Conservation (phyloP, 2,797 vertebrate genomes). For the Clarias fuscus region DNA sequence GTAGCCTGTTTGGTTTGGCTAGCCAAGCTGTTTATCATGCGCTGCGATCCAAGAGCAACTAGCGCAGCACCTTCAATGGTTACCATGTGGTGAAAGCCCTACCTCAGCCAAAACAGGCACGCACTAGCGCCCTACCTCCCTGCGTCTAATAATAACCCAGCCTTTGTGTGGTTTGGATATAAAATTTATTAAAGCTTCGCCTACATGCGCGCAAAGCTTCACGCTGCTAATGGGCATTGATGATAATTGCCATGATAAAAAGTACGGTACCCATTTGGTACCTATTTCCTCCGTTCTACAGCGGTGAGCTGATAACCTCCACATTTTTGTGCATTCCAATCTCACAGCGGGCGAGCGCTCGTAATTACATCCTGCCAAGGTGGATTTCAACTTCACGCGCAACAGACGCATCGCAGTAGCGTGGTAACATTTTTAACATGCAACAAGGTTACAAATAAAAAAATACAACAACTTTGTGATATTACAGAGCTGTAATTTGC, state of each 20-base stretch:
- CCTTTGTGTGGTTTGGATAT: slow-evolving; percentile 39
- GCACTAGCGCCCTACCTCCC: slow-evolving; percentile 28
- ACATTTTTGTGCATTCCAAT: background rate
- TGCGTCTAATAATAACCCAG: slow-evolving; percentile 37
- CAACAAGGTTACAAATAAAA: background rate
- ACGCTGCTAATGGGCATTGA: slow-evolving; percentile 17
- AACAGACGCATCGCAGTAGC: background rate
- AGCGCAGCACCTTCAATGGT: slow-evolving; percentile 46
- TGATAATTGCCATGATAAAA: slow-evolving; percentile 25
- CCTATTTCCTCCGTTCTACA: slow-evolving; percentile 16
- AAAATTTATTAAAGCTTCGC: slow-evolving; percentile 12
- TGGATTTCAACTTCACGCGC: background rate
- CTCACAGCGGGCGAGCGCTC: background rate
- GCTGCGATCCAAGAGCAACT: slow-evolving; percentile 47
- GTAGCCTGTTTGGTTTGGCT: slow-evolving; percentile 53
- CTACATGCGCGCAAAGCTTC: background rate
- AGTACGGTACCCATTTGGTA: slow-evolving; percentile 11
- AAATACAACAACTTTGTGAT: background rate
- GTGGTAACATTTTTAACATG: background rate
- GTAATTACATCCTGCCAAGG: background rate
- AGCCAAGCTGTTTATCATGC: slow-evolving; percentile 40
- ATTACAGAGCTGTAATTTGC: background rate
- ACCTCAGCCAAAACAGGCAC: slow-evolving; percentile 43
- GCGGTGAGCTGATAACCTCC: background rate
- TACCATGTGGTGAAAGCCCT: slow-evolving; percentile 43